phyloP scores from a whole-genome alignment of 2,113 vertebrate species.

The Nycticryphes semicollaris region DNA sequence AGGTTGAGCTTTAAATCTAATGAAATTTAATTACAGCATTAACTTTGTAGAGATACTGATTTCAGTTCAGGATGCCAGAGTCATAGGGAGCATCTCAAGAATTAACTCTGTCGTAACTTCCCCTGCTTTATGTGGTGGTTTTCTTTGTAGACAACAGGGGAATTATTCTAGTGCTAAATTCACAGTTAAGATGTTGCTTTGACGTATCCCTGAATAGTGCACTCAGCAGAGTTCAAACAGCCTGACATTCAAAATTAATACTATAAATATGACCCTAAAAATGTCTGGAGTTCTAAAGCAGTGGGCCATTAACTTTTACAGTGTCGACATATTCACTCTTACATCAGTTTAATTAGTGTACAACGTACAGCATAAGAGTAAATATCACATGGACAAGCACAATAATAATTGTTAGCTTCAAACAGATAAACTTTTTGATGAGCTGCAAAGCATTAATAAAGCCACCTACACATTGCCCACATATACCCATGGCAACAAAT shows the following conservation, averaged over 20 bases:
- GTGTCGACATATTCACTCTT: slow-evolving; percentile 7
- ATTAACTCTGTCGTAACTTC: slow-evolving; percentile 34
- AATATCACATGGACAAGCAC: slow-evolving; percentile 36
- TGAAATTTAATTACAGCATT: slow-evolving; percentile 62
- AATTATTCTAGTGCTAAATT: neutral
- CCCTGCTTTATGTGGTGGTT: neutral
- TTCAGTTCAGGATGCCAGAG: neutral
- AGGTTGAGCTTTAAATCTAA: slow-evolving; percentile 59
- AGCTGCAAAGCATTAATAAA: slow-evolving; percentile 11
- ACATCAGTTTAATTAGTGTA: slow-evolving; percentile 57
- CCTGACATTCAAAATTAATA: slow-evolving; percentile 44
- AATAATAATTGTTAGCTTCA: slow-evolving; percentile 32
- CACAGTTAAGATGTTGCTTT: neutral
- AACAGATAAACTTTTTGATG: slow-evolving; percentile 31
- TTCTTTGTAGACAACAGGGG: neutral
- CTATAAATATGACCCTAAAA: slow-evolving; percentile 41
- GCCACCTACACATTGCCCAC: slow-evolving; percentile 46
- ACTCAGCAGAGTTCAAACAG: slow-evolving; percentile 21
- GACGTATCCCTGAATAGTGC: neutral
- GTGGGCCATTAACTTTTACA: slow-evolving; percentile 51
- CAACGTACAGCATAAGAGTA: neutral
- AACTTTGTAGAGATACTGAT: slow-evolving; percentile 9
- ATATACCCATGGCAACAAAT: slow-evolving; percentile 39
- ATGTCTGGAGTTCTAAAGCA: neutral
- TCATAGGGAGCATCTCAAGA: neutral